Base-by-base conservation (phyloP, 2,113 vertebrate genomes). In the Danionella cerebrum region DNA sequence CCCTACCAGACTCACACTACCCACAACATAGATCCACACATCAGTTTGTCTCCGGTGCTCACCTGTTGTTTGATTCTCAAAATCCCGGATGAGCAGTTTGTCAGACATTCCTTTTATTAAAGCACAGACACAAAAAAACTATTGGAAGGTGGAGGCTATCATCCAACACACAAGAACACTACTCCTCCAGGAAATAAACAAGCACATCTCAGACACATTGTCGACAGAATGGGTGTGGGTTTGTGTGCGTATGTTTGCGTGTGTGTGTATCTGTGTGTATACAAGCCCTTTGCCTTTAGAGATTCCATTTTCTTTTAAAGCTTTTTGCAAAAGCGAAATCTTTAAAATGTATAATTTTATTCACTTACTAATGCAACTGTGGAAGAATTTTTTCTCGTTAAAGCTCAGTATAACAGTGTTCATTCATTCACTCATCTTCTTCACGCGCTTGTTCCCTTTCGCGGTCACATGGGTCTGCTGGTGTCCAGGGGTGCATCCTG, bases 121-220 rank as follows among this genome's bases (percentile, higher is more conserved):
- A 74, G 67, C 72, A 74, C 64, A n/a, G n/a, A n/a, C n/a, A n/a
- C 67, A 66, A 64, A 70, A 74, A 70, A 74, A 74, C 72, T 70
- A 70, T 65, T 48, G 72, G 55, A 22, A 66, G 60, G 31, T 70
- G 39, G 33, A 74, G 70, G 72, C 31, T 74, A 70, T 67, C 62
- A 70, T 62, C 67, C 52, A 60, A 68, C 52, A 62, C 10, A n/a
- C n/a, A n/a, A 66, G 67, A 18, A 2, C 10, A 41, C 38, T 67
- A 70, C 66, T 74, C 72, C 72, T 74, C 39, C 31, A 25, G 72
- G 72, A 74, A 66, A 74, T 74, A 70, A 74, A 66, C 67, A 45
- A 70, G n/a, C 6, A 8, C 50, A 57, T n/a, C n/a, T 69, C 39
- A 44, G 11, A 33, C n/a, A 31, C 22, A 55, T 27, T 53, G 29